Evolutionary conservation across 2,797 vertebrate genomes (phyloP), one percentile per base, ranked within the genome.

Genomic region (Hirundo rustica): DNA sequence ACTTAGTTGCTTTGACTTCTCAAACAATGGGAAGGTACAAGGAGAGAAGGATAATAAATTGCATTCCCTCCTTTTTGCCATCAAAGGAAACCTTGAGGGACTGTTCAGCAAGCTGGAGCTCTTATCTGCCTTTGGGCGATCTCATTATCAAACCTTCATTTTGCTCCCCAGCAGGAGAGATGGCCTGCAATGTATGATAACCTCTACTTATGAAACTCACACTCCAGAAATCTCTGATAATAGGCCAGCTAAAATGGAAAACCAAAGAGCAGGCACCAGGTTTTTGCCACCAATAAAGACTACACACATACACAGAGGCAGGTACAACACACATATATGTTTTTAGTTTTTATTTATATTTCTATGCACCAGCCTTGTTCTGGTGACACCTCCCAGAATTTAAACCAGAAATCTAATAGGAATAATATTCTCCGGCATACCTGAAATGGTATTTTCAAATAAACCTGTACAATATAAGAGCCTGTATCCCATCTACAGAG

Each of bases 181-280:
- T 96, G 93, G 97, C 97, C 97, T 97, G 96, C 96, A 95, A 97
- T 65, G 90, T 96, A 97, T 88, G 97, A 97, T 98, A 97, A 98
- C 96, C 97, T 97, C 97, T 97, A 95, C 97, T 98, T 97, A 97
- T 93, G 96, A 97, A 97, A 97, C 97, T 93, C 93, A 94, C 96
- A 94, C 97, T 96, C 95, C 96, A 97, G 96, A 97, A 96, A 96
- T 87, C 93, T 95, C 93, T 96, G 96, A 97, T 97, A 97, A 98
- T 96, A 93, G 92, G 87, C 76, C 83, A 89, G 95, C 95, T 96
- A 94, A 96, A 96, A 97, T 94, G 88, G 95, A 94, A 92, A 96
- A 95, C 96, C 94, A 95, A 95, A 96, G 95, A 89, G 90, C 94
- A 95, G 93, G 66, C 89, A 89, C 86, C 45, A 53, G 91, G 81